A percentile compares a stretch with the other conserved stretches of the same genome.
Evolutionary conservation across 2,888 invertebrate species (phyloP).

Genomic region (Cremastinae sp.): DNA sequence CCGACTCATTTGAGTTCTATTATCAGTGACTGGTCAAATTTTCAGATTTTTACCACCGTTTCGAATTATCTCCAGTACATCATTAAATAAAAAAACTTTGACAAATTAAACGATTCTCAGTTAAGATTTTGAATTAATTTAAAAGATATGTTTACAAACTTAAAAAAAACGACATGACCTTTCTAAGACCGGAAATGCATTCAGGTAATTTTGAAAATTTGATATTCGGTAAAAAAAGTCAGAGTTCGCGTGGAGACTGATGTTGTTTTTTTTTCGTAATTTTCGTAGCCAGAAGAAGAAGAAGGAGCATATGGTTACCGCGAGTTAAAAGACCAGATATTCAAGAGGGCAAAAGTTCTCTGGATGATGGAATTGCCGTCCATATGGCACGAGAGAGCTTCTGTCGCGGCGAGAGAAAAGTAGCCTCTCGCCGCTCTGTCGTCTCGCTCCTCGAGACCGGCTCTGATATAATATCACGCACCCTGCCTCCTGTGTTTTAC

Average conservation of each 20-base stretch:
- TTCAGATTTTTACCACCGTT: no score
- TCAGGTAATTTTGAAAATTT: neutral
- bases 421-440: conserved; percentile 33
- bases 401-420: conserved; percentile 48
- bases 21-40: no score
- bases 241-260: conserved; percentile 27
- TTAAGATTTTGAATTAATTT: no score
- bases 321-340: conserved; percentile 42
- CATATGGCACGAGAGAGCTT: conserved; percentile 71
- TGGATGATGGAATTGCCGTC: conserved; percentile 71
- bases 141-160: no score
- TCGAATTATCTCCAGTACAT: no score
- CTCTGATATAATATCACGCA: conserved; percentile 57
- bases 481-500: conserved; percentile 51
- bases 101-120: no score
- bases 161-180: no score
- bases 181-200: neutral
- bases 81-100: no score
- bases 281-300: conserved; percentile 34
- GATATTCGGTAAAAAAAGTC: conserved; percentile 9
- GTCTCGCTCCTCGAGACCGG: conserved; percentile 28
- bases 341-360: conserved; percentile 61
- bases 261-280: conserved; percentile 41
- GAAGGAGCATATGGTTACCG: conserved; percentile 62
- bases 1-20: no score